Evolutionary conservation across 1,140 invertebrate species (phyloP), one percentile per base, ranked within the genome.

Genomic region (Sarcophaga peregrina): DNA sequence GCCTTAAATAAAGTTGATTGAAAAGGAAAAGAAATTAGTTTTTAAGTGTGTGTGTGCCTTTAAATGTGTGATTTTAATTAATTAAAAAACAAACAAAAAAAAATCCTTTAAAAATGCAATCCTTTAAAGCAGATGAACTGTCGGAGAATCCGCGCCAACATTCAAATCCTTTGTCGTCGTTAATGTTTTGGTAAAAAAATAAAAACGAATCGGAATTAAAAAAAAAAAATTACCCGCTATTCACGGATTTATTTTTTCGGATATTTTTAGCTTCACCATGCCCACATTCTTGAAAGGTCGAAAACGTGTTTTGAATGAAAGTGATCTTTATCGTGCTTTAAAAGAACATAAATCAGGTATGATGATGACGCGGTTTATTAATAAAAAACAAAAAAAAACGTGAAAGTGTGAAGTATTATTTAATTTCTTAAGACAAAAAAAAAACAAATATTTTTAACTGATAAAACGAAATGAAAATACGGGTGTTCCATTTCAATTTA

Each of bases 271-370:
- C 82, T 92, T 91, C 83, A 90, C 91, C 15, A 87, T 92, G 83
- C 91, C 92, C 74, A 92, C 91, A 83, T 93, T 93, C 85, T 90
- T 90, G 52, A 90, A 91, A 83, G 93, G 93, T 20, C 90, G 90
- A 72, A 92, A 92, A 84, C 91, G 91, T 81, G 92, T 93, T 83
- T 85, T 94, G 10, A 91, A 93, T 83, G 90, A 91, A 81, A 85
- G 86, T 4, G 93, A 94, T 90, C 88, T 94, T 5, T 93, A 92
- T 85, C 87, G 91, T 83, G 91, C 93, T 25, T 85, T 93, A 13
- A 90, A 91, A n/a, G 92, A 93, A 82, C 93, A 94, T 84, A 90
- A 90, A 83, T 93, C 93, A 10, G 90, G 88, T 90, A 83, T 90
- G 85, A 83, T 90, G 85, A 83, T 37, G 25, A 37, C 25, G 25